Evolutionary conservation across 2,797 vertebrate genomes (phyloP), one percentile per base, ranked within the genome.

Genomic region (Molothrus ater): DNA sequence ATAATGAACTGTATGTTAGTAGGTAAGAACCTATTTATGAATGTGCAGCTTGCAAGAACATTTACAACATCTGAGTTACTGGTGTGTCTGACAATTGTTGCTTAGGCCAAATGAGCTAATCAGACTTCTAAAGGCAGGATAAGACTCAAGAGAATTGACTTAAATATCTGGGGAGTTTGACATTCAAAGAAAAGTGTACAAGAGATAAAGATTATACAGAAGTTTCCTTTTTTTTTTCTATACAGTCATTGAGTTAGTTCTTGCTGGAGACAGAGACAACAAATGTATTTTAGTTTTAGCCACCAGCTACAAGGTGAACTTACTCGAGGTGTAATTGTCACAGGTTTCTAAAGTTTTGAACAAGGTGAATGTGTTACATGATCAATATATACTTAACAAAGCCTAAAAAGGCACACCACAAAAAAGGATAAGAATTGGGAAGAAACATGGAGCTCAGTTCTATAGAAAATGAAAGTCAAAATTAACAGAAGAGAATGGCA

Each of bases 21-120:
- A 72, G 38, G 15, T 47, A 86, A 76, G 59, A 72, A 72, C 14
- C 11, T 22, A 9, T 22, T 2, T 3, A 1, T 0, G 0, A 61
- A 43, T 28, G 13, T 66, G 64, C 38, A 87, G n/a, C 17, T 75
- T 87, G 13, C 24, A 80, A 66, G 28, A 42, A 10, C 42, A 47
- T 93, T 85, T 80, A 69, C 25, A 80, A 40, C 32, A 13, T 20
- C 17, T 31, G 72, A 82, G 36, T 36, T 4, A 2, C 18, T 90
- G 34, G 2, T 72, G 7, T 73, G 11, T 63, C 31, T 85, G 61
- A 63, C 28, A 59, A 16, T n/a, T 75, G 69, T 5, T 59, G 4
- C 7, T 72, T 73, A 43, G 53, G 40, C 11, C 14, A 70, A 72
- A 66, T 54, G 18, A 63, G 16, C 22, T 70, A 66, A 50, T 71